Conservation (phyloP, 2,888 invertebrate species). For the Rhorus exstirpatorius region DNA sequence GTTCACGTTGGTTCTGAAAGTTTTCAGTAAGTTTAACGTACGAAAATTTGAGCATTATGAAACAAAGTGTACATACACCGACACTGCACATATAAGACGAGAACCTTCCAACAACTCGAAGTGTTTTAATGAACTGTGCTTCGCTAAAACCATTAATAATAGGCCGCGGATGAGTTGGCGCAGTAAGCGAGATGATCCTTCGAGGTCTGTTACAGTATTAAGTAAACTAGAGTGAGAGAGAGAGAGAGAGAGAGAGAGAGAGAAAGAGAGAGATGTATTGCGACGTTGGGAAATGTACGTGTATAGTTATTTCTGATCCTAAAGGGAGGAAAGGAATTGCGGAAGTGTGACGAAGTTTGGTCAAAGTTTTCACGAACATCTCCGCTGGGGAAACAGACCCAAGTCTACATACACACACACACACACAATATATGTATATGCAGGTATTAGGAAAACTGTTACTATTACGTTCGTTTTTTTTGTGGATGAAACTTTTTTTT, state of each 20-base stretch:
- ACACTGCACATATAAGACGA: conserved; percentile 6
- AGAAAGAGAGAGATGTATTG: conserved; percentile 9
- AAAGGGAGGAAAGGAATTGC: conserved; percentile 61
- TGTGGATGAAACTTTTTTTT: conserved; percentile 42
- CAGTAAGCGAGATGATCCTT: conserved; percentile 58
- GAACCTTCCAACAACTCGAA: conserved; percentile 36
- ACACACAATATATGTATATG: too few relatives aligned
- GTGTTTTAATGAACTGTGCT: conserved; percentile 83
- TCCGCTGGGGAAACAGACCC: conserved; percentile 19
- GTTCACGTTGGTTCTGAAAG: conserved; percentile 14
- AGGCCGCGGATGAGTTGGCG: conserved; percentile 72
- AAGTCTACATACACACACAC: not conserved
- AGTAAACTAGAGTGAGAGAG: not conserved
- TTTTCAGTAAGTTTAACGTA: not conserved
- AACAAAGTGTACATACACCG: conserved; percentile 1
- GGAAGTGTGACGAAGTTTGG: conserved; percentile 61
- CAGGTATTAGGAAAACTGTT: not conserved
- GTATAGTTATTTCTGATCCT: conserved; percentile 14
- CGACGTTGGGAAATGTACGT: conserved; percentile 10
- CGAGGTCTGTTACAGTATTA: conserved; percentile 18
- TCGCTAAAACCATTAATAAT: conserved; percentile 84
- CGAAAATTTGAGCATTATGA: conserved; percentile 22
- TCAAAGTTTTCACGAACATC: conserved; percentile 53
- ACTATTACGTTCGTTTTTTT: not conserved
- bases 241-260: not conserved